Percentiles rank a stretch among this genome's conserved stretches.
These are phyloP conservation scores for Eumacrocentrus americanus DNA, from an alignment of 2,888 invertebrate genomes.

Conservation along the genomic window DNA sequence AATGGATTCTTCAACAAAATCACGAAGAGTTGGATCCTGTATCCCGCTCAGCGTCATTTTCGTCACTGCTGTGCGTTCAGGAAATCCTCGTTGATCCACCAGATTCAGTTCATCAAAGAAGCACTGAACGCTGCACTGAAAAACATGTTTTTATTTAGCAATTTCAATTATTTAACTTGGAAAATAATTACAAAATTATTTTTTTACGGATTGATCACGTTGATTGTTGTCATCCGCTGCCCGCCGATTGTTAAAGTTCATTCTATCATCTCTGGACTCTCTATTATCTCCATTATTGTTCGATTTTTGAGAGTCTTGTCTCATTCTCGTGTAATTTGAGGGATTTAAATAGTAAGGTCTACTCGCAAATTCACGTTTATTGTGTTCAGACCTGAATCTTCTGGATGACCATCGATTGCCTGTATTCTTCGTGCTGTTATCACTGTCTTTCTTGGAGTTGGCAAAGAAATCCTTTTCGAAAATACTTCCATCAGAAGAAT, in stretches of 20 bases:
- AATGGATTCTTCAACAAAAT: slow-evolving; percentile 74
- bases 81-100: slow-evolving; percentile 70
- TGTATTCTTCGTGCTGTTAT: not conserved
- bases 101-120: slow-evolving; percentile 73
- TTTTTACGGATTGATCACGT: slow-evolving; percentile 36
- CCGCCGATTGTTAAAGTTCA: not conserved
- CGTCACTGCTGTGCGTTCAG: slow-evolving; percentile 70
- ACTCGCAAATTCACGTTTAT: not conserved
- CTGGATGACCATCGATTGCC: not conserved
- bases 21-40: slow-evolving; percentile 69
- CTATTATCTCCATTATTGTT: not conserved
- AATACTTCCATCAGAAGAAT: slow-evolving; percentile 29
- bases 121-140: slow-evolving; percentile 70
- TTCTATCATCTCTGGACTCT: not conserved
- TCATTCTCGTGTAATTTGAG: slow-evolving; percentile 23
- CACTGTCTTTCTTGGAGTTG: slow-evolving; percentile 20
- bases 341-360: slow-evolving; percentile 19
- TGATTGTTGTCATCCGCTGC: slow-evolving; percentile 33
- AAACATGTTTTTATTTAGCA: not conserved
- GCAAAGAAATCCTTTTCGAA: slow-evolving; percentile 47
- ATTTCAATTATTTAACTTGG: not conserved
- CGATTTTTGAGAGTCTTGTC: not conserved
- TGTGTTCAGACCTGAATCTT: not conserved
- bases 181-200: not conserved
- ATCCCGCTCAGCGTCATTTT: slow-evolving; percentile 69